A percentile compares a stretch with the other conserved stretches of the same genome.
Evolutionary conservation across 1,140 invertebrate genomes (phyloP).

Genomic region (Chelonus insularis): DNA sequence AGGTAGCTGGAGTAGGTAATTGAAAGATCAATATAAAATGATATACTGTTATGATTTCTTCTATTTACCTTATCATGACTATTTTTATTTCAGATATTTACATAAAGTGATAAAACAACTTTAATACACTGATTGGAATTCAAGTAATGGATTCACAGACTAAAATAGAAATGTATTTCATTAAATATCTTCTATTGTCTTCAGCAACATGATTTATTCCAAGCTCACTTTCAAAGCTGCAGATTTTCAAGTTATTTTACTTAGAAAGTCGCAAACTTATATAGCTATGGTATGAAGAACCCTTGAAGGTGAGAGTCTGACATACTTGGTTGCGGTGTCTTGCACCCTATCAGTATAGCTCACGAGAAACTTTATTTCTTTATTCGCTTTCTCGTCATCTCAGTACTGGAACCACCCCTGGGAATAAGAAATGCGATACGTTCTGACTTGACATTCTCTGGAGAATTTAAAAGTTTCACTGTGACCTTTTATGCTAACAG

Average conservation of each 20-base stretch:
- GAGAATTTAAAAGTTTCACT: not conserved
- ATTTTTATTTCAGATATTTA: too few species aligned
- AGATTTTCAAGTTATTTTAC: conserved; percentile 4
- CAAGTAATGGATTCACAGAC: too few species aligned
- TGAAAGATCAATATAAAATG: too few species aligned
- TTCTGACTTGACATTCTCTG: conserved; percentile 32
- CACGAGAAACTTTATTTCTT: conserved; percentile 4
- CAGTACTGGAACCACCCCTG: conserved; percentile 12
- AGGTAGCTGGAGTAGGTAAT: too few species aligned
- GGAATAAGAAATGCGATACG: conserved; percentile 44
- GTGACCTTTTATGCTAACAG: not conserved
- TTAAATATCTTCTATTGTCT: not conserved
- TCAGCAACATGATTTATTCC: not conserved
- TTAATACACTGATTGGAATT: too few species aligned
- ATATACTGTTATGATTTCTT: too few species aligned
- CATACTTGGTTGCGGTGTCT: not conserved
- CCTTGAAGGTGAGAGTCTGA: not conserved
- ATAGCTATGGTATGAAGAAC: not conserved
- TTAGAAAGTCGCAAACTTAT: conserved; percentile 1
- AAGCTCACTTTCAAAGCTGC: not conserved
- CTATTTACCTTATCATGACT: too few species aligned
- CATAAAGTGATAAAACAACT: too few species aligned
- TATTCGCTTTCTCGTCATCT: not conserved
- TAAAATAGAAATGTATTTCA: not conserved
- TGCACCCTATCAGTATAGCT: conserved; percentile 7